Conservation (phyloP, 2,888 invertebrate genomes). For the Lymantria dispar region DNA sequence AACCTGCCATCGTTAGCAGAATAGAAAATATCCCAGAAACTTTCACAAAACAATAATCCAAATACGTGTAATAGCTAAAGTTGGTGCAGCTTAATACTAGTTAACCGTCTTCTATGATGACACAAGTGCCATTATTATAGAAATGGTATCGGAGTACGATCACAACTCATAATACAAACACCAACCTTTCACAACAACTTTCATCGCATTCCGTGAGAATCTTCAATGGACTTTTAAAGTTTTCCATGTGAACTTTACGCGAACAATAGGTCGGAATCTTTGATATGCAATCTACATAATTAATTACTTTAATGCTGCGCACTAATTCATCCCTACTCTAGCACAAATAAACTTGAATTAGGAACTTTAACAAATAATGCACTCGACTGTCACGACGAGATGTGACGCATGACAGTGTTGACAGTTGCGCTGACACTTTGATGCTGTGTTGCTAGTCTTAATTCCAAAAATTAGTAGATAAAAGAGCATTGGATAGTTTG, state of each 20-base stretch:
- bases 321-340: conserved; percentile 37
- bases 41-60: conserved; percentile 33
- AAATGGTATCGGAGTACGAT: conserved; percentile 24
- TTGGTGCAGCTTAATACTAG: conserved; percentile 36
- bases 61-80: conserved; percentile 26
- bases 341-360: conserved; percentile 18
- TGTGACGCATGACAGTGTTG: background rate
- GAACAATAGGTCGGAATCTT: conserved; percentile 64
- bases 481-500: too few relatives aligned
- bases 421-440: background rate
- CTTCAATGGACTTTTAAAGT: conserved; percentile 54
- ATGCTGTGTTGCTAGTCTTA: background rate
- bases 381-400: background rate
- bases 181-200: conserved; percentile 56
- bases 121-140: conserved; percentile 35
- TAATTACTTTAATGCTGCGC: conserved; percentile 47
- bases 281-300: conserved; percentile 63
- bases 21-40: conserved; percentile 34
- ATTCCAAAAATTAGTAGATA: too few relatives aligned
- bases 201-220: conserved; percentile 71
- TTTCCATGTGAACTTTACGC: conserved; percentile 57
- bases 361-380: background rate
- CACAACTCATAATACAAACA: conserved; percentile 20
- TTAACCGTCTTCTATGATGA: conserved; percentile 41
- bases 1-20: conserved; percentile 60